phyloP scores from a whole-genome alignment of 2,113 vertebrate species.

The Nibea coibor region DNA sequence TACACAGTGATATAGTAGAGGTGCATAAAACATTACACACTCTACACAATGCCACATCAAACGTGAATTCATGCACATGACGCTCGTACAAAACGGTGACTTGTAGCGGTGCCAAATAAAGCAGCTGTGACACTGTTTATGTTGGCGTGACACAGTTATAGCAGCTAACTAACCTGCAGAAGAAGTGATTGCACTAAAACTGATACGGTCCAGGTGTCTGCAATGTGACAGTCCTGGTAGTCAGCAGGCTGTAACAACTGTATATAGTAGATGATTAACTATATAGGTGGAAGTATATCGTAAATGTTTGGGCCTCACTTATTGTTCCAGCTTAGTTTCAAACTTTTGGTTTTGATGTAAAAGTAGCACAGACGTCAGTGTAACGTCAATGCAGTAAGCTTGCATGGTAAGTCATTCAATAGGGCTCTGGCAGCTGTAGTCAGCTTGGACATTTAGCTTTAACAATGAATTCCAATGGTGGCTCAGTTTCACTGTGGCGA shows the following conservation, averaged over 20 bases:
- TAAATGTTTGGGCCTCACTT: no score
- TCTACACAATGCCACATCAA: slow-evolving; percentile 2
- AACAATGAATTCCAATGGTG: background rate
- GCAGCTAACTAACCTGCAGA: background rate
- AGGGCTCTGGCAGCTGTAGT: no score
- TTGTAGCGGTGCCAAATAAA: no score
- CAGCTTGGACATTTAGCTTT: background rate
- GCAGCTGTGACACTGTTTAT: background rate
- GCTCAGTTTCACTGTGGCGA: background rate
- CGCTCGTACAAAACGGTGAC: background rate
- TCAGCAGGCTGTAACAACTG: background rate
- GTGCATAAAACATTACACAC: slow-evolving; percentile 8
- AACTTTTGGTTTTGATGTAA: no score
- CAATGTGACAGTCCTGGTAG: background rate
- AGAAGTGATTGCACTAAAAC: background rate
- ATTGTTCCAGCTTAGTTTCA: no score
- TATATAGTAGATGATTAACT: background rate
- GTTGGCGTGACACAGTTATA: no score
- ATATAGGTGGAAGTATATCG: background rate
- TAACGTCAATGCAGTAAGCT: no score
- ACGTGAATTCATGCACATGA: background rate
- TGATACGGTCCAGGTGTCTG: background rate
- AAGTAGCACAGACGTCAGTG: no score
- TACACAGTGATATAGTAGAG: background rate
- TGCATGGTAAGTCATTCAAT: no score